Base-by-base conservation (phyloP, 1,140 invertebrate species). In the Lasaia peninsularis region DNA sequence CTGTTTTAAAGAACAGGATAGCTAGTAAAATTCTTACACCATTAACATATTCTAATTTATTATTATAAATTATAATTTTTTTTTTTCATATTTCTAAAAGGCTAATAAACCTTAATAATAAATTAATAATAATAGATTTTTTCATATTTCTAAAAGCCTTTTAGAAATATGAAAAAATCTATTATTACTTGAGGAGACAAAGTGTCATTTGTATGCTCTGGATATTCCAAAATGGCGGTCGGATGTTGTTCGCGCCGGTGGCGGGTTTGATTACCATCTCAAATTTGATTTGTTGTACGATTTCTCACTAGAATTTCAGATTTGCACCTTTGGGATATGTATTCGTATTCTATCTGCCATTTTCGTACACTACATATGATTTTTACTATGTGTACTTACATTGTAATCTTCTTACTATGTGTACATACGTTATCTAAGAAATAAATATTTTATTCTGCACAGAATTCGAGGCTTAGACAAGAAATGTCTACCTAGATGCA, bases 251-350 rank as follows among this genome's bases (percentile, higher is more conserved):
- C 40, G 20, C 40, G 40, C 16, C 40, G 1, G 40, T 48, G 40
- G 40, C 40, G 16, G 18, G 40, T 48, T 21, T 48, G 40, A 48
- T 48, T 48, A 21, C 40, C 40, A 48, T 48, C 40, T 48, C 40
- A 10, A 48, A 48, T 48, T 48, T 18, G 40, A 48, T 48, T 48
- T 48, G 40, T 48, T 48, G 40, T 48, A 48, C 40, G 40, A 48
- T 48, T 48, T 48, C 40, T 20, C 40, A 48, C 40, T 48, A 20
- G 40, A 48, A 48, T 48, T 48, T 48, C 18, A 48, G 40, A 48
- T 48, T 48, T 48, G 40, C 20, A 48, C 40, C 40, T 48, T 48
- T 48, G 40, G 40, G 40, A 44, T 44, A 44, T 16, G 14, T 9
- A 44, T 44, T 44, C 37, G 16, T 20, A 18, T 44, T 44, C 40